phyloP scores from a whole-genome alignment of 2,888 invertebrate genomes.

The Acanthosepion lycidas region DNA sequence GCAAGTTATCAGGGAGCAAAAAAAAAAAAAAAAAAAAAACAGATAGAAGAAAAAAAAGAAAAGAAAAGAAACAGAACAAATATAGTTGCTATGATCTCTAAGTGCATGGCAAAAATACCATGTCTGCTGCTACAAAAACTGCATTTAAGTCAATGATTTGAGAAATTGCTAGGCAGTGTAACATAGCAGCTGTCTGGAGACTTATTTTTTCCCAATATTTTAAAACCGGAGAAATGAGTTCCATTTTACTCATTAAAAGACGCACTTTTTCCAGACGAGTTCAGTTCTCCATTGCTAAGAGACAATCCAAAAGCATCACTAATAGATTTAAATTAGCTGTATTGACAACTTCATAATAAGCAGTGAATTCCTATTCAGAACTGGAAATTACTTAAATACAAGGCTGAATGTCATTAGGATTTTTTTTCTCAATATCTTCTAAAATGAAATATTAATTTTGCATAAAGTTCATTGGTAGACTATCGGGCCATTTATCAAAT shows the following conservation, averaged over 20 bases:
- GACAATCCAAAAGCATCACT: background rate
- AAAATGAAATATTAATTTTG: too few relatives aligned
- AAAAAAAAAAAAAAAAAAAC: background rate
- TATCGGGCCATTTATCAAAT: too few relatives aligned
- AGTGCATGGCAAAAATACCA: background rate
- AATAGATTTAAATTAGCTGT: background rate
- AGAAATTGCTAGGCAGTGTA: background rate
- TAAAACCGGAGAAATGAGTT: too few relatives aligned
- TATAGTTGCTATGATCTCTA: background rate
- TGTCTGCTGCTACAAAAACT: background rate
- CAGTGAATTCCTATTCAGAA: constrained; percentile 12
- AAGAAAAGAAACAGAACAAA: background rate
- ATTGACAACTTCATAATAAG: background rate
- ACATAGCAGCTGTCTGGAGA: too few relatives aligned
- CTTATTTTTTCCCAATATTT: too few relatives aligned
- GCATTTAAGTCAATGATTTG: background rate
- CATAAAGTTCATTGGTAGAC: too few relatives aligned
- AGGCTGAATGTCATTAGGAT: background rate
- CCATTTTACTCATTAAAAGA: too few relatives aligned
- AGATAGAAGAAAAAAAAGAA: background rate
- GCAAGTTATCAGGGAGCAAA: background rate
- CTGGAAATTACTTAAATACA: background rate
- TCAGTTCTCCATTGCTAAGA: background rate
- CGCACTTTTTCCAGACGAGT: background rate
- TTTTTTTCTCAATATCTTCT: too few relatives aligned